Percentiles rank a stretch among this genome's conserved stretches.
Conservation (phyloP, 2,888 invertebrate genomes). For the Pammene aurita region DNA sequence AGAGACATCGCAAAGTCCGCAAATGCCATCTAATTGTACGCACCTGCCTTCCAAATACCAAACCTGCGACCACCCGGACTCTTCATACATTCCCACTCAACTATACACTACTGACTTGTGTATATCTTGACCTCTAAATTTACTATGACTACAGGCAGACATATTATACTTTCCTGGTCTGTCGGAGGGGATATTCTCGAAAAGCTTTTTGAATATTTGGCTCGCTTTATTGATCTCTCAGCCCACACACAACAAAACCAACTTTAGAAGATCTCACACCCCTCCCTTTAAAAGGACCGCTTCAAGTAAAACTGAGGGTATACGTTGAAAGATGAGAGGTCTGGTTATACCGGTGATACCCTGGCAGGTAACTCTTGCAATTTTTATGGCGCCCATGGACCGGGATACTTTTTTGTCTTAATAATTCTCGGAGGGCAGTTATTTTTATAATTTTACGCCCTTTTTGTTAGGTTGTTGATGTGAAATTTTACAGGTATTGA, state of each 20-base stretch:
- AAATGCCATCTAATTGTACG: neutral
- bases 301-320: slow-evolving; percentile 44
- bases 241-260: slow-evolving; percentile 49
- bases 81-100: neutral
- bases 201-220: neutral
- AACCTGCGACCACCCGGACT: slow-evolving; percentile 24
- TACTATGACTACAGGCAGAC: neutral
- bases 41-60: slow-evolving; percentile 14
- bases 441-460: slow-evolving; percentile 39
- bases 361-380: slow-evolving; percentile 48
- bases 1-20: slow-evolving; percentile 15
- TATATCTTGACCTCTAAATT: neutral
- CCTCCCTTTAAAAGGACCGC: slow-evolving; percentile 38
- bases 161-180: neutral
- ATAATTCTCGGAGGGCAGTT: slow-evolving; percentile 49
- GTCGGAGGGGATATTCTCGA: neutral
- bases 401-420: slow-evolving; percentile 48
- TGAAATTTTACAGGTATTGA: slow-evolving; percentile 13
- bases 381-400: slow-evolving; percentile 50
- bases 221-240: slow-evolving; percentile 61
- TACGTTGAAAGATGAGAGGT: slow-evolving; percentile 43
- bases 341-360: slow-evolving; percentile 47
- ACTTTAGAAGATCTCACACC: slow-evolving; percentile 47
- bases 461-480: slow-evolving; percentile 33
- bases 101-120: neutral